Evolutionary conservation across 2,113 vertebrate species (phyloP), one percentile per base, ranked within the genome.

Genomic region (Hippocampus zosterae): DNA sequence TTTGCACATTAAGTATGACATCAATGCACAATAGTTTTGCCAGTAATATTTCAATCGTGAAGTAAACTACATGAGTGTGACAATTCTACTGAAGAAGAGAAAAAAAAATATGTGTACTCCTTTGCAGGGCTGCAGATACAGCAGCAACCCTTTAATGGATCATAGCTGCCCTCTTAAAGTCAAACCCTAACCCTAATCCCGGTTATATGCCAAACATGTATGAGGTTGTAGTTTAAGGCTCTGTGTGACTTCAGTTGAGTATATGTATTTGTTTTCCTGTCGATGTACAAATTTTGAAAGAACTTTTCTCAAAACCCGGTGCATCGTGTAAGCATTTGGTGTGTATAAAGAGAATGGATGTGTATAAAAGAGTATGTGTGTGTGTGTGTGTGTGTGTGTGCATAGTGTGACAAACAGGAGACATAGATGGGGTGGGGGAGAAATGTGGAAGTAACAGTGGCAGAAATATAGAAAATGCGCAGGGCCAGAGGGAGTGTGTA

Each of bases 401-500:
- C 2, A 2, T 13, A 19, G 18, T 41, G 71, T 69, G 73, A 72
- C 41, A 65, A 68, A 60, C 65, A 66, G 62, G 57, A 61, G 40
- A 50, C 52, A 52, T 64, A 53, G 12, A 72, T 64, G 68, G 13
- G 68, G 33, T 57, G 68, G 10, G 68, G 33, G 52, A 16, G 48
- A 25, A 66, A 75, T 66, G 80, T 67, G 56, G 66, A 76, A 76
- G 65, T 71, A 63, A 62, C 29, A 60, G 69, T 12, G 40, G 73
- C 50, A 62, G 66, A 65, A 63, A 65, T 50, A 78, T 65, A 82
- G 68, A 85, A 60, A 62, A 80, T 71, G 56, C 46, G 29, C 75
- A 69, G 64, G 77, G 68, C 75, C 81, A 72, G 73, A 75, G 81
- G 84, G 78, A 84, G 68, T 76, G 75, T 73, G 75, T 78, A 84